phyloP scores from a whole-genome alignment of 2,888 invertebrate genomes.

The Copidosoma aretas region DNA sequence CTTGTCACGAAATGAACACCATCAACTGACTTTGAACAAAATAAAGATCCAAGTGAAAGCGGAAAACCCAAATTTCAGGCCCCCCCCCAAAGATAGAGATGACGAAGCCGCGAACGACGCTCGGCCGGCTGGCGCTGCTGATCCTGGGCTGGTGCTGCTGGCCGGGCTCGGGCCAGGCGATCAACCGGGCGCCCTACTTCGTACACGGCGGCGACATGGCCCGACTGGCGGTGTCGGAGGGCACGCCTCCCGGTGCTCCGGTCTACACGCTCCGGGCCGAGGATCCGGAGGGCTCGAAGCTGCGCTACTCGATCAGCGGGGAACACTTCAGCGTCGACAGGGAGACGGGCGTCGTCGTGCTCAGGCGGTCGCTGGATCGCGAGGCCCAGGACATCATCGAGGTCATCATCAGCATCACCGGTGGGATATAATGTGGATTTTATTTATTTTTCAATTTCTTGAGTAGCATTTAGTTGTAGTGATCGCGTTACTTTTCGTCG shows the following conservation, averaged over 20 bases:
- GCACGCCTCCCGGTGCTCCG: slow-evolving; percentile 76
- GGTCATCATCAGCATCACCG: slow-evolving; percentile 83
- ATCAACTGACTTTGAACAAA: no score
- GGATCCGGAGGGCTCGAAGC: slow-evolving; percentile 77
- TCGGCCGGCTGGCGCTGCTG: slow-evolving; percentile 3
- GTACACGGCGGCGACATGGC: slow-evolving; percentile 81
- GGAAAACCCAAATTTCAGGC: background rate
- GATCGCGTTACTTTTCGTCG: no score
- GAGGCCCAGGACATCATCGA: slow-evolving; percentile 75
- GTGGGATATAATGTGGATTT: slow-evolving; percentile 62
- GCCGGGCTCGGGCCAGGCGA: slow-evolving; percentile 64
- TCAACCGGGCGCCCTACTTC: slow-evolving; percentile 79
- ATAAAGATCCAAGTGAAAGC: no score
- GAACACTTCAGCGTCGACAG: slow-evolving; percentile 82
- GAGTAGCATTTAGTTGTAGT: no score
- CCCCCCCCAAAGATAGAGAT: background rate
- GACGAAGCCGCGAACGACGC: background rate
- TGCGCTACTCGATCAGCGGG: slow-evolving; percentile 82
- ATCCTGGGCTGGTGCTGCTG: background rate
- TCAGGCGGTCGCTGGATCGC: slow-evolving; percentile 75
- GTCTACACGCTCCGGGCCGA: slow-evolving; percentile 78
- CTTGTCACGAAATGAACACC: no score
- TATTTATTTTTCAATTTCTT: no score
- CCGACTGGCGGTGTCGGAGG: slow-evolving; percentile 75
- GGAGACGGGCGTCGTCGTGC: slow-evolving; percentile 75